Evolutionary conservation across 1,140 invertebrate genomes (phyloP).

Genomic region (Heterodera schachtii): DNA sequence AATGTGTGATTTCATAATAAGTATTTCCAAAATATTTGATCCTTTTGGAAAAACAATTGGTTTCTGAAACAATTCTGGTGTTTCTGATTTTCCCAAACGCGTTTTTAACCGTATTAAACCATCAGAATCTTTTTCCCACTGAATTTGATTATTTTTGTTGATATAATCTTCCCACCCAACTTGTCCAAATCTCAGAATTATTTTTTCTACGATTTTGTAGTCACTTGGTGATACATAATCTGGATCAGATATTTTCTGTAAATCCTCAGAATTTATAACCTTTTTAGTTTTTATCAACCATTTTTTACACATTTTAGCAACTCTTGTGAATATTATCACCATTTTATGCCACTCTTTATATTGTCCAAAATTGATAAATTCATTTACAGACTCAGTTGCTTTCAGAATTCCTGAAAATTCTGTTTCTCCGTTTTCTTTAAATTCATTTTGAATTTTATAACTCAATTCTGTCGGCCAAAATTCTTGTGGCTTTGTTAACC

Average conservation of each 20-base stretch:
- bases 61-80: neutral
- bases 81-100: neutral
- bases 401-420: neutral
- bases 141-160: slow-evolving; percentile 2
- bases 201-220: neutral
- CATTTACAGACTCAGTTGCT: neutral
- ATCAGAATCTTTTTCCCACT: neutral
- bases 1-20: too few relatives aligned
- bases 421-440: neutral
- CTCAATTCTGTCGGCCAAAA: slow-evolving; percentile 5
- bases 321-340: neutral
- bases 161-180: neutral
- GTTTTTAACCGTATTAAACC: slow-evolving; percentile 8
- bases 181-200: neutral
- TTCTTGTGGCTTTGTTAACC: neutral
- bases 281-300: neutral
- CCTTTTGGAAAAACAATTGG: slow-evolving; percentile 15
- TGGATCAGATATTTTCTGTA: neutral
- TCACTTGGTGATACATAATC: neutral
- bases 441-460: neutral
- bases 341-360: slow-evolving; percentile 14
- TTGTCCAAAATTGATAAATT: neutral
- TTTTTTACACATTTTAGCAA: neutral
- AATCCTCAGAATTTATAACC: too few relatives aligned
- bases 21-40: too few relatives aligned